A percentile compares a stretch with the other conserved stretches of the same genome.
These are phyloP conservation scores for Chaetura pelagica DNA, from an alignment of 2,113 vertebrate species.

Conservation along the genomic window DNA sequence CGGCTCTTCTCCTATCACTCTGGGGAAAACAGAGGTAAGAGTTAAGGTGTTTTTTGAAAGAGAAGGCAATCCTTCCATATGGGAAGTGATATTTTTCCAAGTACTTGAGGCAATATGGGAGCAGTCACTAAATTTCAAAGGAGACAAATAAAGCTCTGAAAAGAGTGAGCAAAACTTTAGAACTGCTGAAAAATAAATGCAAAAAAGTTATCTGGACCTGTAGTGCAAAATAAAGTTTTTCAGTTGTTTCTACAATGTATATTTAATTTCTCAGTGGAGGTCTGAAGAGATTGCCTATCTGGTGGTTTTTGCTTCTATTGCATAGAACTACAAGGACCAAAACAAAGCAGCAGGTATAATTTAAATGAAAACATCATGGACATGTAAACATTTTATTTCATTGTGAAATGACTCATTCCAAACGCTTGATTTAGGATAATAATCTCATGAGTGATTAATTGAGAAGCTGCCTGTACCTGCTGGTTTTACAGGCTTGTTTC, in stretches of 20 bases:
- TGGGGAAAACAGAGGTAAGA: background rate
- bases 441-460: rapidly evolving
- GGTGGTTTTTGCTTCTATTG: background rate
- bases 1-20: background rate
- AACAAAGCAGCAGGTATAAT: background rate
- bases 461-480: rapidly evolving
- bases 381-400: background rate
- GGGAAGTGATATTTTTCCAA: background rate
- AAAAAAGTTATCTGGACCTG: background rate
- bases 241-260: background rate
- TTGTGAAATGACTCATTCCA: background rate
- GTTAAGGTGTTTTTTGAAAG: background rate
- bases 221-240: background rate
- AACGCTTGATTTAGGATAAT: background rate
- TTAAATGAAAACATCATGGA: background rate
- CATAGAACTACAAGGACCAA: background rate
- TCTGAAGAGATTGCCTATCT: background rate
- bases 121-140: background rate
- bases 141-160: background rate
- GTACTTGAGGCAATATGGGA: background rate
- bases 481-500: background rate
- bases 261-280: background rate
- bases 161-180: background rate
- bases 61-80: background rate
- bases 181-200: background rate